Percentiles rank a stretch among this genome's conserved stretches.
These are phyloP conservation scores for Acrocephalus arundinaceus DNA, from an alignment of 2,113 vertebrate species.

Conservation along the genomic window DNA sequence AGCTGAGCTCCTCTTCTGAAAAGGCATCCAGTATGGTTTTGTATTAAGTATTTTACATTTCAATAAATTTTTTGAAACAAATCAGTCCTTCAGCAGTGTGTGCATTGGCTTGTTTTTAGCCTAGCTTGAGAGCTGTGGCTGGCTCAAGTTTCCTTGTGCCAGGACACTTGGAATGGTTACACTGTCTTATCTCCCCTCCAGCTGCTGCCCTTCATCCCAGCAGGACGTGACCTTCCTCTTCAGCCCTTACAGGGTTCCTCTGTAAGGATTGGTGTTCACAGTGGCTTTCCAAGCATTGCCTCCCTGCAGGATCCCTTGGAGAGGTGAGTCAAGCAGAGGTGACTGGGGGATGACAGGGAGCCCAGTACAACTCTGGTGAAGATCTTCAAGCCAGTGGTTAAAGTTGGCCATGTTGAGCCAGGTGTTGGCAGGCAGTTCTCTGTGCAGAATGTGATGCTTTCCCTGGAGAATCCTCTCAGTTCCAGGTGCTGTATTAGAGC, in stretches of 20 bases:
- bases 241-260: not conserved
- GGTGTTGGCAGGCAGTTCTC: not conserved
- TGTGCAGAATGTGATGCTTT: not conserved
- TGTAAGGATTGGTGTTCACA: not conserved
- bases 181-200: not conserved
- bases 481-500: not conserved
- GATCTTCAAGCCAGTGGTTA: not conserved
- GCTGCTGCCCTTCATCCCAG: not conserved
- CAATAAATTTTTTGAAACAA: conserved; percentile 42
- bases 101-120: not conserved
- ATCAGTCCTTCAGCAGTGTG: not conserved
- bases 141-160: not conserved
- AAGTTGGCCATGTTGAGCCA: not conserved
- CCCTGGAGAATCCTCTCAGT: not conserved
- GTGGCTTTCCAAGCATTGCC: not conserved
- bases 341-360: not conserved
- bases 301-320: not conserved
- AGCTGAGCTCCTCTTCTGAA: not conserved
- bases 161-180: not conserved
- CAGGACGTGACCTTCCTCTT: not conserved
- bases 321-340: not conserved
- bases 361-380: not conserved
- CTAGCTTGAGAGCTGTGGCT: not conserved
- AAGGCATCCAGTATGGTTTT: not conserved
- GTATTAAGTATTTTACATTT: not conserved